A percentile compares a stretch with the other conserved stretches of the same genome.
Evolutionary conservation across 2,113 vertebrate species (phyloP).

Genomic region (Loxodonta africana): DNA sequence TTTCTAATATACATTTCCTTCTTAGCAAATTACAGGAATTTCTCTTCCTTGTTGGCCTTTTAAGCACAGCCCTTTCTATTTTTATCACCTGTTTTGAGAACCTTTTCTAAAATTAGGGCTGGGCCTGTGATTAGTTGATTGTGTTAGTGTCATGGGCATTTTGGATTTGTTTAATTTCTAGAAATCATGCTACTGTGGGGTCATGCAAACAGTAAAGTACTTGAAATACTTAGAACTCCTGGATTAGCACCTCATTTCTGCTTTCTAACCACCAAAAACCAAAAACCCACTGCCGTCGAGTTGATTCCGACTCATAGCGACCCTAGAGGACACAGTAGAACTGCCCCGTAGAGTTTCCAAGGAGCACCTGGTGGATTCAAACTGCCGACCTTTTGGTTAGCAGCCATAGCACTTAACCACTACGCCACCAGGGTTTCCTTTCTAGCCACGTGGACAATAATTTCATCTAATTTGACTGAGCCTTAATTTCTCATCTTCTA

Average conservation of each 20-base stretch:
- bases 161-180: neutral
- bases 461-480: slow-evolving; percentile 16
- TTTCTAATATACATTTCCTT: slow-evolving; percentile 75
- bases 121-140: neutral
- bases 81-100: slow-evolving; percentile 31
- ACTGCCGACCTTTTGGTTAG: no score
- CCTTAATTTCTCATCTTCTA: slow-evolving; percentile 27
- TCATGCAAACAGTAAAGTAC: neutral
- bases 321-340: no score
- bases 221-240: neutral
- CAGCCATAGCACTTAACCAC: no score
- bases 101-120: neutral
- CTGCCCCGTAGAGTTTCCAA: no score
- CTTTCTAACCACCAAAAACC: neutral
- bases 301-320: no score
- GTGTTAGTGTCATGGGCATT: neutral
- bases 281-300: no score
- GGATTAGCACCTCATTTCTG: slow-evolving; percentile 18
- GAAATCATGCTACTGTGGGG: neutral
- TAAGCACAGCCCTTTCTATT: neutral
- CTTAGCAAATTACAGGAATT: slow-evolving; percentile 67
- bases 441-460: neutral
- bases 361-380: no score
- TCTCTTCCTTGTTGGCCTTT: neutral
- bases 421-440: no score